Evolutionary conservation across 2,113 vertebrate species (phyloP).

Genomic region (Butorides virescens): DNA sequence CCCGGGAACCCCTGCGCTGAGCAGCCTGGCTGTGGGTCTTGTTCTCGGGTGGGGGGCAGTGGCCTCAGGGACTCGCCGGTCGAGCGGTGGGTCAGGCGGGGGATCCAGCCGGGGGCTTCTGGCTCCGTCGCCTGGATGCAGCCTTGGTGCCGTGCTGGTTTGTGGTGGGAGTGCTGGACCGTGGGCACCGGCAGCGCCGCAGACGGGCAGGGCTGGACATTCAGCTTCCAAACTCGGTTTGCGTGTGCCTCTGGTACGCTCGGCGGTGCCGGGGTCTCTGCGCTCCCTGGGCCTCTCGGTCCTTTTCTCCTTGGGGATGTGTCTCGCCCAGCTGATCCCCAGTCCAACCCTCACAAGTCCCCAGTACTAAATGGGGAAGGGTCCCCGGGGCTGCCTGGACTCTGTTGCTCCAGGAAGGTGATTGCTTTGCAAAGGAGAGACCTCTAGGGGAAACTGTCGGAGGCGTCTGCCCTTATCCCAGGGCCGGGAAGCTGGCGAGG

Average conservation of each 20-base stretch:
- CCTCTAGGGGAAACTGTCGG: background rate
- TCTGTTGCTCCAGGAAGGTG: no score
- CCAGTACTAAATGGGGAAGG: background rate
- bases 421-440: background rate
- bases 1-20: background rate
- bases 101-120: background rate
- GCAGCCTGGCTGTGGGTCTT: background rate
- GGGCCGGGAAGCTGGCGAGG: background rate
- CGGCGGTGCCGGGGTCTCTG: background rate
- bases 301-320: rapidly evolving
- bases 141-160: background rate
- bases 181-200: rapidly evolving
- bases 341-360: background rate
- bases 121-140: background rate
- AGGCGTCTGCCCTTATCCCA: background rate
- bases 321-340: background rate
- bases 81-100: rapidly evolving
- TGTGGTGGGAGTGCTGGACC: rapidly evolving
- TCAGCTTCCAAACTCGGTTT: rapidly evolving
- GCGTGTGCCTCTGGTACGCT: rapidly evolving
- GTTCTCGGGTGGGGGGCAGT: no score
- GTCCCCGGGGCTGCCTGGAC: background rate
- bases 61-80: rapidly evolving
- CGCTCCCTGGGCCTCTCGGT: background rate
- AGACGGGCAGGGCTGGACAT: background rate